These are phyloP conservation scores for Tautogolabrus adspersus DNA, from an alignment of 2,113 vertebrate species.

Conservation along the genomic window DNA sequence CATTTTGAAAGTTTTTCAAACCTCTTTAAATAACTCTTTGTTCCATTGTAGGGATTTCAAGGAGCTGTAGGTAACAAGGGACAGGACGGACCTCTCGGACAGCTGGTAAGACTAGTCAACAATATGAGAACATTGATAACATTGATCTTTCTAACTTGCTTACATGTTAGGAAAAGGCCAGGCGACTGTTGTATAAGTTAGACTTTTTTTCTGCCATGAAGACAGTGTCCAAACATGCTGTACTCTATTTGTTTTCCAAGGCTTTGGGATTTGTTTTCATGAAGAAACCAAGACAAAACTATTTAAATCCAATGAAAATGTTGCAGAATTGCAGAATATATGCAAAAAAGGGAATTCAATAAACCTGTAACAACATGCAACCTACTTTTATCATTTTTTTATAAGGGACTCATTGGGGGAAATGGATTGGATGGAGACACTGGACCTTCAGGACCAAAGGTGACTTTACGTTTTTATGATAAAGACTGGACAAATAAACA, in stretches of 20 bases:
- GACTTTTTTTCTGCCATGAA: background rate
- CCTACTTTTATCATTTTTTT: slow-evolving; percentile 15
- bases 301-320: background rate
- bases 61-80: slow-evolving; percentile 75
- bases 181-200: background rate
- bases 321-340: background rate
- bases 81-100: slow-evolving; percentile 75
- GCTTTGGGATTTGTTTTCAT: background rate
- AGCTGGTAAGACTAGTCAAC: slow-evolving; percentile 60
- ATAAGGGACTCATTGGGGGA: slow-evolving; percentile 74
- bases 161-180: background rate
- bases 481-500: background rate
- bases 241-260: background rate
- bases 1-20: background rate
- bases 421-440: slow-evolving; percentile 67
- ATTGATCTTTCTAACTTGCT: too few species aligned
- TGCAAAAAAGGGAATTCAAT: too few species aligned
- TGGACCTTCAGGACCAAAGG: slow-evolving; percentile 70
- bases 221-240: background rate
- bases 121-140: background rate
- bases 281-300: background rate
- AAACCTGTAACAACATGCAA: too few species aligned
- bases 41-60: slow-evolving; percentile 71
- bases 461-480: slow-evolving; percentile 37
- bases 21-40: slow-evolving; percentile 5